Percentiles rank a stretch among this genome's conserved stretches.
Evolutionary conservation across 2,797 vertebrate genomes (phyloP).

Genomic region (Chanos chanos): DNA sequence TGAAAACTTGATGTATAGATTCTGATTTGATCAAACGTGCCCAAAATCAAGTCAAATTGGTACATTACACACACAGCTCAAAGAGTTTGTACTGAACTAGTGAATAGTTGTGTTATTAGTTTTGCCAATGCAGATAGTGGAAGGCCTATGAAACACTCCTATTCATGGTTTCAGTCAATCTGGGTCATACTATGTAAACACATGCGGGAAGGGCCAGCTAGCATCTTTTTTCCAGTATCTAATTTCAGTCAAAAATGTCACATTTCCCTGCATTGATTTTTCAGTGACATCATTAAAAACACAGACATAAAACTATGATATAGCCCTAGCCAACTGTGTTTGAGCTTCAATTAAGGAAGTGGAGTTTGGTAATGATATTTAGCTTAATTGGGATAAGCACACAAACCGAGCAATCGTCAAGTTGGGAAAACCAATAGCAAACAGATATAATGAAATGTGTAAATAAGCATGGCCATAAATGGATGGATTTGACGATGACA

Average conservation of each 20-base stretch:
- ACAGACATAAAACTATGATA: constrained; percentile 35
- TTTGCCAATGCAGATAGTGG: no score
- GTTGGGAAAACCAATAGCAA: constrained; percentile 38
- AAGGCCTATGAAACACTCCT: no score
- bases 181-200: no score
- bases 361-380: constrained; percentile 45
- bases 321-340: constrained; percentile 34
- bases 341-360: constrained; percentile 62
- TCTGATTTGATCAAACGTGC: no score
- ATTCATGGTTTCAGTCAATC: no score
- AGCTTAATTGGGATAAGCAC: constrained; percentile 50
- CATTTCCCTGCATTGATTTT: constrained; percentile 47
- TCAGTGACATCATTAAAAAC: constrained; percentile 37
- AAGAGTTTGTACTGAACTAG: no score
- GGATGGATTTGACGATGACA: constrained; percentile 1
- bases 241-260: constrained; percentile 30
- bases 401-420: constrained; percentile 2
- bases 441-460: constrained; percentile 43
- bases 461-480: constrained; percentile 62
- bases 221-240: no score
- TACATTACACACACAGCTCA: no score
- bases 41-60: no score
- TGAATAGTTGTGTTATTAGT: no score
- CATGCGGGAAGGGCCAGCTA: no score
- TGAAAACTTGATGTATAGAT: no score